phyloP scores from a whole-genome alignment of 2,888 invertebrate species.

The Nyleta sp. region DNA sequence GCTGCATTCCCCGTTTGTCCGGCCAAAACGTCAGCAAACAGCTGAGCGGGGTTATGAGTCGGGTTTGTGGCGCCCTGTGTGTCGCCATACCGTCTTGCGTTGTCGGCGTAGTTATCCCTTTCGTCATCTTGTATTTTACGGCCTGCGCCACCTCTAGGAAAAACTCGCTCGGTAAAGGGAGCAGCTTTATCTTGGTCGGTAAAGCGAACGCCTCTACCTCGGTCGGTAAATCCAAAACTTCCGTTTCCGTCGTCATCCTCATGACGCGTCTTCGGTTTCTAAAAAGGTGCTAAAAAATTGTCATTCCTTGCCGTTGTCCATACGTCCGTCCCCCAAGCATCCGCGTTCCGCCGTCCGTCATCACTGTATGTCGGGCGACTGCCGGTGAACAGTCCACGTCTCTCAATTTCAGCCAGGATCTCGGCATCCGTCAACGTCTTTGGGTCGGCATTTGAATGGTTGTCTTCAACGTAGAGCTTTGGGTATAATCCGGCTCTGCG shows the following conservation, averaged over 20 bases:
- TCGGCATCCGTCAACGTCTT: slow-evolving; percentile 1
- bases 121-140: neutral
- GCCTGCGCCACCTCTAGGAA: neutral
- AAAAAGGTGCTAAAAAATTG: too few species aligned
- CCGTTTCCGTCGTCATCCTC: too few species aligned
- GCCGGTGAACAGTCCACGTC: neutral
- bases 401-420: neutral
- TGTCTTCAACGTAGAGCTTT: neutral
- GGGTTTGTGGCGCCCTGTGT: too few species aligned
- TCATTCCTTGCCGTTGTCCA: too few species aligned
- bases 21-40: too few species aligned
- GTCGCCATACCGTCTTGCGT: neutral
- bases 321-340: neutral
- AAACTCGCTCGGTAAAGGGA: neutral
- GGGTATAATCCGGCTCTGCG: too few species aligned
- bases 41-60: too few species aligned
- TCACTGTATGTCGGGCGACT: neutral
- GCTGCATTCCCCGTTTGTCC: too few species aligned
- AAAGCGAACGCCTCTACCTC: too few species aligned
- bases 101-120: neutral
- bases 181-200: too few species aligned
- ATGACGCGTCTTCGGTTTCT: too few species aligned
- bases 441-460: neutral
- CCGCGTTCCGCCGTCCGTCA: neutral
- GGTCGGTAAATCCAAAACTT: too few species aligned